Conservation (phyloP, 2,797 vertebrate species). For the Bryconaethiops microstoma region DNA sequence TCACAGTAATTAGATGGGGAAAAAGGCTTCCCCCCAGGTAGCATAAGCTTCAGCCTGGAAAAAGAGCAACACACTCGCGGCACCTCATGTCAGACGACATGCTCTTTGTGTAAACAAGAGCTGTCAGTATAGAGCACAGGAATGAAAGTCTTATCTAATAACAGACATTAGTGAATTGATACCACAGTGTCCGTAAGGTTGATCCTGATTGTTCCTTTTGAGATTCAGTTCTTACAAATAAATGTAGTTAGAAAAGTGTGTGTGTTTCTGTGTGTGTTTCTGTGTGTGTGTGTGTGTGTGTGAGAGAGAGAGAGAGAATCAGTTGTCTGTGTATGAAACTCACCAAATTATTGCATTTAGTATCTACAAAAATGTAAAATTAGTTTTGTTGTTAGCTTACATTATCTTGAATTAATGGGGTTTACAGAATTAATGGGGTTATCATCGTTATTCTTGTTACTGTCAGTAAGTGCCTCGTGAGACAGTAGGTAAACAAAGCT, state of each 20-base stretch:
- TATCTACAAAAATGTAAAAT: no score
- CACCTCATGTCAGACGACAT: neutral
- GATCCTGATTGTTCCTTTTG: neutral
- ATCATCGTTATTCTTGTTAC: no score
- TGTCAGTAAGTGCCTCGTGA: no score
- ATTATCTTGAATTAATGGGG: no score
- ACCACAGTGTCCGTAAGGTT: neutral
- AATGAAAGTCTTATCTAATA: neutral
- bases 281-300: no score
- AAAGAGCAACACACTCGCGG: conserved; percentile 69
- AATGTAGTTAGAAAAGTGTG: neutral
- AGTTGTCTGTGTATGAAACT: no score
- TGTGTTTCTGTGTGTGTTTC: no score
- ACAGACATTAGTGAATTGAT: neutral
- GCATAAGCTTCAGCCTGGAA: conserved; percentile 63
- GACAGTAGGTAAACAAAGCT: no score
- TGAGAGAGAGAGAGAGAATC: no score
- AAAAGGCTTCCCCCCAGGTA: conserved; percentile 66
- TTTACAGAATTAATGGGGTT: no score
- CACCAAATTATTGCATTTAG: no score
- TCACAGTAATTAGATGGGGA: conserved; percentile 76
- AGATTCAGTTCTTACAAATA: neutral
- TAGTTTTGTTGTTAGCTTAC: no score
- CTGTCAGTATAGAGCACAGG: neutral
- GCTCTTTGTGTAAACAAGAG: neutral